A percentile compares a stretch with the other conserved stretches of the same genome.
Evolutionary conservation across 1,140 invertebrate species (phyloP).

Genomic region (Drosophila lacertosa): DNA sequence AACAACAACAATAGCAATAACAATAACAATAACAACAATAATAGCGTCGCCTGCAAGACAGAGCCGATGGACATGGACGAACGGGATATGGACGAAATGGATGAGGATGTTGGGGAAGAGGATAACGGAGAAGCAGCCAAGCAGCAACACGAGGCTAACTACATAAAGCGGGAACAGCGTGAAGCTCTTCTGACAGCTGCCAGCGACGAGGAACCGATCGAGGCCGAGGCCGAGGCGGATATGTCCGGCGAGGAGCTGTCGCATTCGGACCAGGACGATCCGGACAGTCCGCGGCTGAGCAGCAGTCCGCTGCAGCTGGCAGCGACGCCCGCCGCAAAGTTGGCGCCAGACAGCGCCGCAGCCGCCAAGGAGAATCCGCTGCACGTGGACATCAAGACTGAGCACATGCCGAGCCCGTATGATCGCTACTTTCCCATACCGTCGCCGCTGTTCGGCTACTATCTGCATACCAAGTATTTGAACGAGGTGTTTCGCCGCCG

Average conservation of each 20-base stretch:
- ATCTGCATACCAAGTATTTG: slow-evolving; percentile 90
- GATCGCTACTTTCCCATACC: slow-evolving; percentile 87
- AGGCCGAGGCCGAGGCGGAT: slow-evolving; percentile 58
- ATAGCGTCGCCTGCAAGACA: slow-evolving; percentile 59
- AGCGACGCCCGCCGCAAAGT: slow-evolving; percentile 40
- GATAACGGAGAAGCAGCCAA: slow-evolving; percentile 25
- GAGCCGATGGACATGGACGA: slow-evolving; percentile 83
- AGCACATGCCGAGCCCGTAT: slow-evolving; percentile 85
- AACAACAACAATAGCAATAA: slow-evolving; percentile 43
- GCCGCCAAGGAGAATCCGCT: slow-evolving; percentile 84
- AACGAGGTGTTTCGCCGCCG: slow-evolving; percentile 88
- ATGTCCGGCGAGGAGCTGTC: slow-evolving; percentile 75
- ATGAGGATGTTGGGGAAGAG: slow-evolving; percentile 47
- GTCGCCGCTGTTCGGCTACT: slow-evolving; percentile 88
- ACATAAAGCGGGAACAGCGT: slow-evolving; percentile 63
- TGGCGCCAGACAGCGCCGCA: slow-evolving; percentile 8
- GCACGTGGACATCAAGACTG: slow-evolving; percentile 85
- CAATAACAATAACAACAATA: slow-evolving; percentile 44
- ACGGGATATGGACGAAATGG: slow-evolving; percentile 34
- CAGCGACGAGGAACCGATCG: slow-evolving; percentile 63
- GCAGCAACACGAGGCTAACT: slow-evolving; percentile 61
- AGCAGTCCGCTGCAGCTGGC: slow-evolving; percentile 74
- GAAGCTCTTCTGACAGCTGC: slow-evolving; percentile 24
- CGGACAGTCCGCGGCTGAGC: slow-evolving; percentile 77
- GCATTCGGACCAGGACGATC: slow-evolving; percentile 66